Percentiles rank a stretch among this genome's conserved stretches.
These are phyloP conservation scores for Protosalanx chinensis DNA, from an alignment of 2,797 vertebrate species.

Conservation along the genomic window DNA sequence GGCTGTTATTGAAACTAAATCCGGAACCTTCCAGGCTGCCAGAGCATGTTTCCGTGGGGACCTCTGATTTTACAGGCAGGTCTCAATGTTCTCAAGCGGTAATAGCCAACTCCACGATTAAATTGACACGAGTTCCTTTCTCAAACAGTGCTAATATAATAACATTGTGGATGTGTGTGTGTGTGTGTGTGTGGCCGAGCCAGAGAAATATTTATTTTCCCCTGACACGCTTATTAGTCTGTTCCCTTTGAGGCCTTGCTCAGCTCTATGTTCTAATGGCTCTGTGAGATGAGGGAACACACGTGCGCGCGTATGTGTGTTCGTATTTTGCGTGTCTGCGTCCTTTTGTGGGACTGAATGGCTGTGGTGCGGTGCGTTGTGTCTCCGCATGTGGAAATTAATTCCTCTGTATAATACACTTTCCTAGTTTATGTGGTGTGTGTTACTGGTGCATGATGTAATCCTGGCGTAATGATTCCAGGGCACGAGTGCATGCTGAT, in stretches of 20 bases:
- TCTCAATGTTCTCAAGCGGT: constrained; percentile 17
- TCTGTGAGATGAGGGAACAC: constrained; percentile 15
- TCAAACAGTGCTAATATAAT: constrained; percentile 31
- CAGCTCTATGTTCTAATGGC: constrained; percentile 46
- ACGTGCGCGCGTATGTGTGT: constrained; percentile 4
- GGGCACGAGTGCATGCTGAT: constrained; percentile 17
- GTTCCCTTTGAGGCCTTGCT: constrained; percentile 42
- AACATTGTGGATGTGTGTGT: constrained; percentile 7
- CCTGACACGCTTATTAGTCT: constrained; percentile 62
- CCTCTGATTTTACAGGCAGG: neutral
- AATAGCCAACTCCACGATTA: constrained; percentile 36
- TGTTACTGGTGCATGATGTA: constrained; percentile 43
- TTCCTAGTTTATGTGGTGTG: constrained; percentile 19
- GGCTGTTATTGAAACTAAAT: no score
- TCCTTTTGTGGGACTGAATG: neutral
- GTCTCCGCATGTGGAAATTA: neutral
- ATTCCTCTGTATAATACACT: neutral
- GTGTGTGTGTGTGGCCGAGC: constrained; percentile 28
- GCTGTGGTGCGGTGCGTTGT: neutral
- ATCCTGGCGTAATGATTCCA: constrained; percentile 38
- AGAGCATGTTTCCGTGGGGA: no score
- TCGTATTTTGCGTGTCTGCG: constrained; percentile 3
- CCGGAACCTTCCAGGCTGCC: no score
- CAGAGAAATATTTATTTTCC: constrained; percentile 59
- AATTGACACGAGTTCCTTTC: constrained; percentile 39